Conservation (phyloP, 2,113 vertebrate genomes). For the Mormoops blainvillei region DNA sequence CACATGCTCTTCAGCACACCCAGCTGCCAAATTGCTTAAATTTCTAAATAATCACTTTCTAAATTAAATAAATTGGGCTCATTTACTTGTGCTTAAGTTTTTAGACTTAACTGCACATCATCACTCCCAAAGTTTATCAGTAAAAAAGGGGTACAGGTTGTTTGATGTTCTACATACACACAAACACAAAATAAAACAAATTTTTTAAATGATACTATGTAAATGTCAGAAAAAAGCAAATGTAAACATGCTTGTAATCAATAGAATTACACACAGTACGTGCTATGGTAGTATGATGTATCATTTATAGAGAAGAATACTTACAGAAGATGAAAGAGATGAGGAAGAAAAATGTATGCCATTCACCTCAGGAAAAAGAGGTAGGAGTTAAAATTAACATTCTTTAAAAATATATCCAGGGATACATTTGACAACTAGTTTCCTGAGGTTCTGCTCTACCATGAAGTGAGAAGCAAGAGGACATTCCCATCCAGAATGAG, state of each 20-base stretch:
- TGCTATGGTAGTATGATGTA: conserved; percentile 68
- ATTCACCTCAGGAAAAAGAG: conserved; percentile 53
- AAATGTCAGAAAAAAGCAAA: neutral
- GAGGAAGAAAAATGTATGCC: conserved; percentile 46
- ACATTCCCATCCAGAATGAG: neutral
- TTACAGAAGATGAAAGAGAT: conserved; percentile 66
- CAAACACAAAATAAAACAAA: neutral
- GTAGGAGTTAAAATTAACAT: neutral
- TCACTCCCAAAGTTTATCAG: neutral
- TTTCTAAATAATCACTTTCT: conserved; percentile 46
- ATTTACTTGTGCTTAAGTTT: conserved; percentile 51
- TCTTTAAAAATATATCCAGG: neutral
- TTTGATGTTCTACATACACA: neutral
- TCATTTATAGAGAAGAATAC: conserved; percentile 63
- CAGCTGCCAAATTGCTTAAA: conserved; percentile 62
- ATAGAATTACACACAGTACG: conserved; percentile 71
- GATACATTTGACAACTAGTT: neutral
- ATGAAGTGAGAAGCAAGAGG: neutral
- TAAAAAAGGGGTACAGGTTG: neutral
- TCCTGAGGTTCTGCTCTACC: neutral
- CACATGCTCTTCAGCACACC: conserved; percentile 51
- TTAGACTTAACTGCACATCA: conserved; percentile 1
- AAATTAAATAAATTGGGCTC: conserved; percentile 56
- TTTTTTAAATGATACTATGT: neutral
- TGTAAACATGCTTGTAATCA: conserved; percentile 52